These are phyloP conservation scores for Gambusia yucatana DNA, from an alignment of 2,797 vertebrate species.

Conservation along the genomic window DNA sequence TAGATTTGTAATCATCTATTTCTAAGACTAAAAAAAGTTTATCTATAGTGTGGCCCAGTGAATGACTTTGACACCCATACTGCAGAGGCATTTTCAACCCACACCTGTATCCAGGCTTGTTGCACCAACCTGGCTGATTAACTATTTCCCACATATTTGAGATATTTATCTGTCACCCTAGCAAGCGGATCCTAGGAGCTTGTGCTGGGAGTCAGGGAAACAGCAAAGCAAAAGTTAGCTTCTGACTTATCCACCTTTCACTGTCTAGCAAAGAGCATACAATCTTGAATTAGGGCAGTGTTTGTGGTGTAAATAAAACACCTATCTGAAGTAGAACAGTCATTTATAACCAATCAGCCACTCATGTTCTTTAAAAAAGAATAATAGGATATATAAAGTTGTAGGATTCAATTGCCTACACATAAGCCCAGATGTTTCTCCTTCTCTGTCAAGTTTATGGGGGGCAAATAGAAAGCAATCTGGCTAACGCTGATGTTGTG, in stretches of 20 bases:
- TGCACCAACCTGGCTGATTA: constrained; percentile 64
- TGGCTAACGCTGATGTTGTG: constrained; percentile 55
- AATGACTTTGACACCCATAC: constrained; percentile 64
- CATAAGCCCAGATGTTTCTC: constrained; percentile 11
- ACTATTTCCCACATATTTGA: constrained; percentile 76
- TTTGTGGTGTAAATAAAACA: constrained; percentile 47
- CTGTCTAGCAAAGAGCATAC: constrained; percentile 28
- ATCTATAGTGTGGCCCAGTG: constrained; percentile 59
- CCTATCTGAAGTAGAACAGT: not conserved
- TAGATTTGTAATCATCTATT: constrained; percentile 51
- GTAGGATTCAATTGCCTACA: constrained; percentile 11
- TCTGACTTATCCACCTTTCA: constrained; percentile 42
- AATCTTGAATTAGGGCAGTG: constrained; percentile 43
- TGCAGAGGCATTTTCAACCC: constrained; percentile 57
- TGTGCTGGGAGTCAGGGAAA: constrained; percentile 36
- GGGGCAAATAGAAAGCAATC: constrained; percentile 57
- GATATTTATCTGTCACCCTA: constrained; percentile 76
- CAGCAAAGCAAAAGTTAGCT: constrained; percentile 54
- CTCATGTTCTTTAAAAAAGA: constrained; percentile 42
- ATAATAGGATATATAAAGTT: constrained; percentile 7
- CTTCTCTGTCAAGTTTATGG: constrained; percentile 30
- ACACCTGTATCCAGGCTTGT: constrained; percentile 51
- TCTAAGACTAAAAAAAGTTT: constrained; percentile 65
- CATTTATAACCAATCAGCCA: constrained; percentile 36
- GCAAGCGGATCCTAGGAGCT: constrained; percentile 59